phyloP scores from a whole-genome alignment of 2,797 vertebrate genomes.

The Manis javanica region DNA sequence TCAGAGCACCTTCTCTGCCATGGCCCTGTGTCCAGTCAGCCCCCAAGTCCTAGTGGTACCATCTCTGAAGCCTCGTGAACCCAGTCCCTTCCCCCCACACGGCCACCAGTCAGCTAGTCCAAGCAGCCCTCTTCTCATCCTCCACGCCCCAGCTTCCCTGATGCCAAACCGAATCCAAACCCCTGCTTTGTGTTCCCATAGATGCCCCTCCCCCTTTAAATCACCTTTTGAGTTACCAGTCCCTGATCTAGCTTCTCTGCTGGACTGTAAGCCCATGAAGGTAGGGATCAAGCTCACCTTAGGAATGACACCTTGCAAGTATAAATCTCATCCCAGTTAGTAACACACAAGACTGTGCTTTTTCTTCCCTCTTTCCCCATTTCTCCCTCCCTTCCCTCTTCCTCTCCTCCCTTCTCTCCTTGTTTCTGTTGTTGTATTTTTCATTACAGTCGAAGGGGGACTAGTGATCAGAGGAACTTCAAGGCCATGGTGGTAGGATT shows the following conservation, averaged over 20 bases:
- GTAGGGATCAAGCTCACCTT: background rate
- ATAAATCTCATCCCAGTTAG: background rate
- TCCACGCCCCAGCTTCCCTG: background rate
- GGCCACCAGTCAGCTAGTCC: accelerated
- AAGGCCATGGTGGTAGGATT: background rate
- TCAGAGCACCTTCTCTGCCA: background rate
- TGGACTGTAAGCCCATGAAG: background rate
- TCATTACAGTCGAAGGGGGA: background rate
- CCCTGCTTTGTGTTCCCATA: background rate
- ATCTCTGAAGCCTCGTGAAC: background rate
- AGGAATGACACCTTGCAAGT: background rate
- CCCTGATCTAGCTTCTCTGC: background rate
- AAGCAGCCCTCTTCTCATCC: background rate
- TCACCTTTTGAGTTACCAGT: background rate
- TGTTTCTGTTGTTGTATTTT: background rate
- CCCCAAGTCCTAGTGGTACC: background rate
- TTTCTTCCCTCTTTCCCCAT: no score
- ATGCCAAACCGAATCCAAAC: background rate
- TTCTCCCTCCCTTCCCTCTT: no score
- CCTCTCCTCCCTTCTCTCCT: no score
- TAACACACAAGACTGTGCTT: background rate
- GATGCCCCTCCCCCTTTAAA: background rate
- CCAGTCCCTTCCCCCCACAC: background rate
- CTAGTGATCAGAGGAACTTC: background rate
- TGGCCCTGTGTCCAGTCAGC: background rate